Percentiles rank a stretch among this genome's conserved stretches.
Evolutionary conservation across 2,888 invertebrate genomes (phyloP).

Genomic region (Cylloceria caligata): DNA sequence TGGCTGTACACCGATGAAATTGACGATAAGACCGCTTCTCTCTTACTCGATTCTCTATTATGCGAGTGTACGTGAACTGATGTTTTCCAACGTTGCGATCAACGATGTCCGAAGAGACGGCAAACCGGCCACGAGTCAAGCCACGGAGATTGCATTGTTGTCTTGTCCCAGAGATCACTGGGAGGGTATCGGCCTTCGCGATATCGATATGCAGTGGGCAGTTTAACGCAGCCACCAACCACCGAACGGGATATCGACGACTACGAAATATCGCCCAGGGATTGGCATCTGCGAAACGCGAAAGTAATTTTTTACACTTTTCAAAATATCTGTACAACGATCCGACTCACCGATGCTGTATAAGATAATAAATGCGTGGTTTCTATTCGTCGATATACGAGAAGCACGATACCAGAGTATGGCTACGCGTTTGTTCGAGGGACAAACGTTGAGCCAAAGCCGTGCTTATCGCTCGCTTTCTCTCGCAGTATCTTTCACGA

Average conservation of each 20-base stretch:
- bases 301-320: background rate
- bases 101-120: constrained; percentile 54
- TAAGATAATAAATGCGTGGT: background rate
- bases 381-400: background rate
- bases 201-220: constrained; percentile 74
- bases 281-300: background rate
- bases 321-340: background rate
- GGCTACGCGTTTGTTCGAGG: constrained; percentile 22
- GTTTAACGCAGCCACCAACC: constrained; percentile 48
- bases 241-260: constrained; percentile 8
- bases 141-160: constrained; percentile 83
- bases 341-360: background rate
- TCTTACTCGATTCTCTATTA: constrained; percentile 23
- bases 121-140: constrained; percentile 76
- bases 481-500: constrained; percentile 46
- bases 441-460: constrained; percentile 13
- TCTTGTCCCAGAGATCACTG: constrained; percentile 84
- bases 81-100: constrained; percentile 62
- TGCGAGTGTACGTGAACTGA: constrained; percentile 32
- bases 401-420: background rate
- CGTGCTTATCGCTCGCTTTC: constrained; percentile 36
- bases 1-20: constrained; percentile 28
- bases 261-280: background rate
- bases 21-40: constrained; percentile 51
- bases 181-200: constrained; percentile 83